Evolutionary conservation across 2,888 invertebrate species (phyloP).

Genomic region (Harpalus rufipes): DNA sequence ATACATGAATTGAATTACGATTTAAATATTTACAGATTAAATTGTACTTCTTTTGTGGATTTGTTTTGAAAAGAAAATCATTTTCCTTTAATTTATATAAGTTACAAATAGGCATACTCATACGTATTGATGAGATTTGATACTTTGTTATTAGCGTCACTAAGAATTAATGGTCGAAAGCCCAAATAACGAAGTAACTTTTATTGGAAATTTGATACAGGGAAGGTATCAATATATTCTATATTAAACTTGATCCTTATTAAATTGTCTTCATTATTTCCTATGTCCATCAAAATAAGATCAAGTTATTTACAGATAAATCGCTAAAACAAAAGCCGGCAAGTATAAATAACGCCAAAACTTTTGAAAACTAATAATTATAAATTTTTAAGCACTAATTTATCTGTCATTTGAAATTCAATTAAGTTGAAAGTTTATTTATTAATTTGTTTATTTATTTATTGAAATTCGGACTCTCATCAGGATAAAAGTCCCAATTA

Average conservation of each 20-base stretch:
- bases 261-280: slow-evolving; percentile 39
- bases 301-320: background rate
- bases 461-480: too few species aligned
- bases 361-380: too few species aligned
- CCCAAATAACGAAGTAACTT: slow-evolving; percentile 41
- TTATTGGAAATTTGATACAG: slow-evolving; percentile 22
- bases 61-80: slow-evolving; percentile 3
- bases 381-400: too few species aligned
- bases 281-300: slow-evolving; percentile 15
- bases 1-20: background rate
- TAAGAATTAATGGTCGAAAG: slow-evolving; percentile 21
- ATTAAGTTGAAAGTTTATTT: too few species aligned
- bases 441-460: too few species aligned
- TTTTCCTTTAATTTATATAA: background rate
- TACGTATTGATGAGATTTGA: background rate
- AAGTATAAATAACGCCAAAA: too few species aligned
- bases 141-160: slow-evolving; percentile 45
- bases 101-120: background rate
- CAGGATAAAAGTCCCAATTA: too few species aligned
- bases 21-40: slow-evolving; percentile 26
- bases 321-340: background rate
- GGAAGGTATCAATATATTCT: slow-evolving; percentile 22
- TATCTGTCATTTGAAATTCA: too few species aligned
- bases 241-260: background rate
- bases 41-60: background rate